A percentile compares a stretch with the other conserved stretches of the same genome.
These are phyloP conservation scores for Tachina fera DNA, from an alignment of 2,888 invertebrate species.

Conservation along the genomic window DNA sequence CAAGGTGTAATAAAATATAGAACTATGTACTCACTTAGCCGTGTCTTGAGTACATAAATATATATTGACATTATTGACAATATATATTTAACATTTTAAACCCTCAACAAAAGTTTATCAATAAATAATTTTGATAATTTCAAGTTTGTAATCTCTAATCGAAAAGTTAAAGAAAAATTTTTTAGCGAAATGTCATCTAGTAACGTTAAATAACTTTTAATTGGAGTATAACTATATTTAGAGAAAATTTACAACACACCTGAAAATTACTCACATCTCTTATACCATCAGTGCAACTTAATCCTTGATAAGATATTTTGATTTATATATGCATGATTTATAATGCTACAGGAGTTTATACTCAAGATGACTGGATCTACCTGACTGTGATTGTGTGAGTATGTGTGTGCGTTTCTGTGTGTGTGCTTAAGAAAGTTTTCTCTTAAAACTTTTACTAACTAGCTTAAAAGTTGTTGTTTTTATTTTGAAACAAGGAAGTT, in stretches of 20 bases:
- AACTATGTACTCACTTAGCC: too few relatives aligned
- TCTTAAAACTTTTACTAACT: not conserved
- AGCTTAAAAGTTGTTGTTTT: not conserved
- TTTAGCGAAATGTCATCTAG: not conserved
- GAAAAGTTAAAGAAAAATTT: not conserved
- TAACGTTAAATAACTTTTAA: not conserved
- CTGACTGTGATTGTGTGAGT: not conserved
- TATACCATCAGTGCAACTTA: not conserved
- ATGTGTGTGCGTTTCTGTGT: not conserved
- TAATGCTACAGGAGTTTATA: not conserved
- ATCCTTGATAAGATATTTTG: not conserved
- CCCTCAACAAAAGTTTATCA: not conserved
- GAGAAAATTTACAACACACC: not conserved
- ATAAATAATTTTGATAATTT: not conserved
- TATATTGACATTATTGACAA: too few relatives aligned
- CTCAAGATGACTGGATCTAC: not conserved
- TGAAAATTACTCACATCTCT: not conserved
- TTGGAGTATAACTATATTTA: too few relatives aligned
- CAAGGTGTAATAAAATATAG: too few relatives aligned
- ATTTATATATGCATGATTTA: not conserved
- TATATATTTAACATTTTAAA: too few relatives aligned
- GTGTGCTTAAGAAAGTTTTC: not conserved
- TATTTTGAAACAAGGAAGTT: not conserved
- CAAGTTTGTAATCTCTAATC: not conserved
- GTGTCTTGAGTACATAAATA: not conserved